Conservation (phyloP, 2,888 invertebrate genomes). For the Gymnocheta viridis region DNA sequence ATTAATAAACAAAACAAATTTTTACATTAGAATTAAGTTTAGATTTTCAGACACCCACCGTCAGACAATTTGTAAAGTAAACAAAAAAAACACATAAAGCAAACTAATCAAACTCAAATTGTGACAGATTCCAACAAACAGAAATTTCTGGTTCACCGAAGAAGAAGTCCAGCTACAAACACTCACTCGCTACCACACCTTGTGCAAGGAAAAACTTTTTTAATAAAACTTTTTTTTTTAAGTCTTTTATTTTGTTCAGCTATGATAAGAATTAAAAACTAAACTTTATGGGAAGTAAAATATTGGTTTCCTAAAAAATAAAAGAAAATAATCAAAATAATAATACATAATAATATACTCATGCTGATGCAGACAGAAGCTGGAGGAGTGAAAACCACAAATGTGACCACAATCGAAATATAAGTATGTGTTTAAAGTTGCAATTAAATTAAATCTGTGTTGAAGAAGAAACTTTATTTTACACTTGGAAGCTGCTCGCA, state of each 20-base stretch:
- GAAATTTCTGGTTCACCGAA: neutral
- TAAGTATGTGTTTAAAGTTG: neutral
- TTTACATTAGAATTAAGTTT: neutral
- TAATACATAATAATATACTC: neutral
- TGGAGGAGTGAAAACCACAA: neutral
- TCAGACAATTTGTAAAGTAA: neutral
- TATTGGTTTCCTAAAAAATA: neutral
- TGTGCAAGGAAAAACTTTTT: slow-evolving; percentile 35
- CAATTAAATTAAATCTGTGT: neutral
- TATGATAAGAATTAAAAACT: neutral
- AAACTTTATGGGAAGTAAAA: neutral
- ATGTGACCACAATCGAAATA: neutral
- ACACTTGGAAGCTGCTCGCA: neutral
- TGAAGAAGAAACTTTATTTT: neutral
- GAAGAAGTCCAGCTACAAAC: neutral
- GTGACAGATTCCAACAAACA: neutral
- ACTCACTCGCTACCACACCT: neutral
- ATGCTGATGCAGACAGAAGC: neutral
- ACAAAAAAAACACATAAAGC: neutral
- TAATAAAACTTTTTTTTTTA: slow-evolving; percentile 31
- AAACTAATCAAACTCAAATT: neutral
- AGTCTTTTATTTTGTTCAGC: neutral
- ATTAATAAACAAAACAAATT: too few relatives aligned
- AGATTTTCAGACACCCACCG: neutral
- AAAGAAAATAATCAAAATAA: too few relatives aligned